Evolutionary conservation across 2,797 vertebrate species (phyloP).

Genomic region (Coendou prehensilis): DNA sequence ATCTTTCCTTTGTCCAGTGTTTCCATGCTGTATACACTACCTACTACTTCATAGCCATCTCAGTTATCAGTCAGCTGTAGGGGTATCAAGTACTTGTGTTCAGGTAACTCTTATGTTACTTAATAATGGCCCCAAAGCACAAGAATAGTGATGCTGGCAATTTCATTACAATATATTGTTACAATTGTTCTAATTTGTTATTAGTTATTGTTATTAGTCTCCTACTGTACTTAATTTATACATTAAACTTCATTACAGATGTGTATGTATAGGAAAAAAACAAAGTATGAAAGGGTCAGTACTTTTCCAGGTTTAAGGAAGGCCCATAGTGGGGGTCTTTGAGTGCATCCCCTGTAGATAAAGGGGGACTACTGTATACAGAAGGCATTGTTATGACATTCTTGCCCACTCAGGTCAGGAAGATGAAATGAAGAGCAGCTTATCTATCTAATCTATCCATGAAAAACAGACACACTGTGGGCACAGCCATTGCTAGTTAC

Average conservation of each 20-base stretch:
- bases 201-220: neutral
- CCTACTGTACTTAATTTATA: neutral
- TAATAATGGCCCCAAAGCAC: neutral
- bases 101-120: neutral
- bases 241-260: neutral
- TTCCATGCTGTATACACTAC: neutral
- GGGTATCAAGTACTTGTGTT: neutral
- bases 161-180: neutral
- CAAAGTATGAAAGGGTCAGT: neutral
- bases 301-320: neutral
- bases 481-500: neutral
- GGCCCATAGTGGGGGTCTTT: neutral
- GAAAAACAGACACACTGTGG: neutral
- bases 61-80: neutral
- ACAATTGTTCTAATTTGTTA: neutral
- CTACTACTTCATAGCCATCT: neutral
- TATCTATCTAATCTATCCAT: neutral
- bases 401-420: neutral
- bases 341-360: neutral
- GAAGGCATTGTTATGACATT: constrained; percentile 1
- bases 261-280: neutral
- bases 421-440: neutral
- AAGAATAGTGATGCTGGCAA: neutral
- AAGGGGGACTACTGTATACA: neutral
- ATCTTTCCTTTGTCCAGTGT: neutral